phyloP scores from a whole-genome alignment of 2,113 vertebrate genomes.

The Caretta caretta region DNA sequence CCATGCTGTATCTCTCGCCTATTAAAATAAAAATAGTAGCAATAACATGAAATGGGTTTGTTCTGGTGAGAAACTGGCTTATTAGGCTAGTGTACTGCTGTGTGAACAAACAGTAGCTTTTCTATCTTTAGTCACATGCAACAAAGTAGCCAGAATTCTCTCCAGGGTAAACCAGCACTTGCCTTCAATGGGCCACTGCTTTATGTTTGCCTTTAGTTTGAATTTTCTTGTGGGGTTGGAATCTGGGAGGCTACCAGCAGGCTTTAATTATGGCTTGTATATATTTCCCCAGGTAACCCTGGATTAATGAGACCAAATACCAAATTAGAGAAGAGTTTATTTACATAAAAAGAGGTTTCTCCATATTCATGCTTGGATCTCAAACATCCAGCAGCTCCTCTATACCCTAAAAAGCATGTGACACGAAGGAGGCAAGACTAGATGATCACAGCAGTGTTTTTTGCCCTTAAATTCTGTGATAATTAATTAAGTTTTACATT shows the following conservation, averaged over 20 bases:
- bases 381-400: neutral
- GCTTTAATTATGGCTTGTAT: neutral
- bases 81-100: neutral
- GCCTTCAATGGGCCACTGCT: neutral
- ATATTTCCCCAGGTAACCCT: constrained; percentile 22
- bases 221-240: neutral
- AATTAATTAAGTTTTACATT: neutral
- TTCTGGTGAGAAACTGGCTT: neutral
- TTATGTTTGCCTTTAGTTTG: neutral
- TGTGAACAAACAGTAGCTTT: neutral
- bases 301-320: neutral
- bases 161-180: neutral
- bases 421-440: neutral
- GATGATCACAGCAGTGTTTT: neutral
- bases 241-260: neutral
- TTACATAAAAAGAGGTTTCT: neutral
- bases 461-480: neutral
- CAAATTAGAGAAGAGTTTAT: constrained; percentile 7
- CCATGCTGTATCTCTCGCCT: neutral
- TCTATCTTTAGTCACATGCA: constrained; percentile 11
- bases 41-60: neutral
- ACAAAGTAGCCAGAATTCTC: neutral
- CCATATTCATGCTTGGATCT: neutral
- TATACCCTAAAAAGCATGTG: neutral
- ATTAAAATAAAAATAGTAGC: constrained; percentile 37